Conservation (phyloP, 2,113 vertebrate genomes). For the Hypanus sabinus region DNA sequence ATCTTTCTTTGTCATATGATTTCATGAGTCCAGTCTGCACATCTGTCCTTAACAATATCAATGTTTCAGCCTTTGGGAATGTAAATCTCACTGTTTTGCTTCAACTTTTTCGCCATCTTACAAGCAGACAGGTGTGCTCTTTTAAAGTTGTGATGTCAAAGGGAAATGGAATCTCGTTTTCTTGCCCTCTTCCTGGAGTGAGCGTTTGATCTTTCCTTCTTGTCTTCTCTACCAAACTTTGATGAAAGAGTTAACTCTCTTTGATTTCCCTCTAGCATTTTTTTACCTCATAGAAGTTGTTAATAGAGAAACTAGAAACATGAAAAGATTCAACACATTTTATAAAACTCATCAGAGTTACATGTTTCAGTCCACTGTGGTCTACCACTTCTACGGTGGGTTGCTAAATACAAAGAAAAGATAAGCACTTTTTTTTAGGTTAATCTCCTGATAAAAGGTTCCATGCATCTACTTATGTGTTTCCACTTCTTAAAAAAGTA, state of each 20-base stretch:
- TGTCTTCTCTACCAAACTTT: no score
- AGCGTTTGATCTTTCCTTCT: neutral
- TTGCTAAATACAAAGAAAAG: constrained; percentile 8
- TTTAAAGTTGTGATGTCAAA: neutral
- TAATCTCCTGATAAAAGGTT: constrained; percentile 25
- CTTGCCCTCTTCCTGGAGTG: neutral
- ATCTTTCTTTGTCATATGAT: neutral
- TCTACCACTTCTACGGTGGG: constrained; percentile 30
- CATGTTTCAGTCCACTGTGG: constrained; percentile 21
- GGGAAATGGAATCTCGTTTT: neutral
- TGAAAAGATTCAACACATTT: neutral
- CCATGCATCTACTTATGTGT: constrained; percentile 18
- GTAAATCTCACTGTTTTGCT: neutral
- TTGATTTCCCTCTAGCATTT: neutral
- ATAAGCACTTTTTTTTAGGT: constrained; percentile 32
- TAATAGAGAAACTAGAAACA: neutral
- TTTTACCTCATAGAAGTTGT: neutral
- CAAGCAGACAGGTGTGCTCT: neutral
- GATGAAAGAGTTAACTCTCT: neutral
- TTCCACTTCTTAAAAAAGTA: constrained; percentile 14
- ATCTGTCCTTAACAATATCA: neutral
- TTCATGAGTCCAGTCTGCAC: neutral
- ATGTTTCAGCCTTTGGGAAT: neutral
- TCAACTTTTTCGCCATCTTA: neutral
- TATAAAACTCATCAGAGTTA: neutral